A percentile compares a stretch with the other conserved stretches of the same genome.
Evolutionary conservation across 2,888 invertebrate species (phyloP).

Genomic region (Agonopterix subpropinquella): DNA sequence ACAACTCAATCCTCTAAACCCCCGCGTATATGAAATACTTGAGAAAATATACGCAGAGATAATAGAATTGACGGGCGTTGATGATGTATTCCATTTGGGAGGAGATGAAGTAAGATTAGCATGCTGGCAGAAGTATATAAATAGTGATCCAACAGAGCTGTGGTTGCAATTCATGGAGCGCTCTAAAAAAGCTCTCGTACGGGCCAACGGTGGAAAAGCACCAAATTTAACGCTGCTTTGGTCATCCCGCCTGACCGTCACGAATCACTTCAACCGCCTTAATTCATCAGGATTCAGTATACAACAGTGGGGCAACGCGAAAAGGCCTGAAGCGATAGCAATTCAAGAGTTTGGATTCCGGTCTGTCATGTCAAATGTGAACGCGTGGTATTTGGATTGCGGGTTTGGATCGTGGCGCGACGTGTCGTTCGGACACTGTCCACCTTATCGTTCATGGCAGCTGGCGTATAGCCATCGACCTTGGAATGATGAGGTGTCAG

Average conservation of each 20-base stretch:
- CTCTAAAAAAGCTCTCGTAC: constrained; percentile 75
- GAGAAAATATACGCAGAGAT: constrained; percentile 86
- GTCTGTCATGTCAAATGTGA: constrained; percentile 89
- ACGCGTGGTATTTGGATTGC: constrained; percentile 92
- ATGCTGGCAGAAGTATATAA: constrained; percentile 84
- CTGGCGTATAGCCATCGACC: constrained; percentile 89
- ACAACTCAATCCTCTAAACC: constrained; percentile 88
- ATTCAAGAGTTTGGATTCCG: constrained; percentile 85
- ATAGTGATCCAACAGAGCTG: constrained; percentile 83
- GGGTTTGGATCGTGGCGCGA: constrained; percentile 91
- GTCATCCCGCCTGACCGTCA: constrained; percentile 85
- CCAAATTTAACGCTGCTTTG: constrained; percentile 80
- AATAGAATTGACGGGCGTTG: constrained; percentile 82
- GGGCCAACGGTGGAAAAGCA: constrained; percentile 74
- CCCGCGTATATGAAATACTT: constrained; percentile 82
- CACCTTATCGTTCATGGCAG: constrained; percentile 91
- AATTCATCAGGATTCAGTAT: constrained; percentile 71
- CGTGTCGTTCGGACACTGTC: constrained; percentile 88
- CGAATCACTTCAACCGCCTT: constrained; percentile 79
- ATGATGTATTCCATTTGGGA: constrained; percentile 88
- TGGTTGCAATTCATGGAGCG: constrained; percentile 86
- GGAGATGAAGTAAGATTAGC: constrained; percentile 88
- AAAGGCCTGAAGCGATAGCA: constrained; percentile 86
- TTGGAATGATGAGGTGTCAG: constrained; percentile 64
- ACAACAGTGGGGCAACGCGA: constrained; percentile 83